Conservation (phyloP, 2,797 vertebrate species). For the Crenuchus spilurus region DNA sequence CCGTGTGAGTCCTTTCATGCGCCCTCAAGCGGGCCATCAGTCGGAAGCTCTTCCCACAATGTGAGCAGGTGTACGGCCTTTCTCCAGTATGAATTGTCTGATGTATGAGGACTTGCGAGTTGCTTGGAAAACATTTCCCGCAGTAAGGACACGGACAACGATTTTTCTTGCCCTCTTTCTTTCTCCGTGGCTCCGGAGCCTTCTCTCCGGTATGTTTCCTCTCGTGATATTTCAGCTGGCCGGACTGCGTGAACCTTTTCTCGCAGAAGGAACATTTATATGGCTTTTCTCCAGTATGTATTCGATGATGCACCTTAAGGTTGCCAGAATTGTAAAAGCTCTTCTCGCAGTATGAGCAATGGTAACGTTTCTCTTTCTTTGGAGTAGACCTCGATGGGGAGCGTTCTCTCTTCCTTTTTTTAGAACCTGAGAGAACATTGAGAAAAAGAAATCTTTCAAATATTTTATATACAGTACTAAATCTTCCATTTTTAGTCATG, state of each 20-base stretch:
- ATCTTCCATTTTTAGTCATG: too few relatives aligned
- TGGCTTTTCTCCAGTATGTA: slow-evolving; percentile 44
- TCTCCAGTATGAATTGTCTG: slow-evolving; percentile 31
- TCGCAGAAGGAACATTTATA: slow-evolving; percentile 39
- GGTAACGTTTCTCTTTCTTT: slow-evolving; percentile 23
- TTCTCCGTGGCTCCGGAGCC: not conserved
- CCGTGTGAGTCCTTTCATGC: slow-evolving; percentile 2
- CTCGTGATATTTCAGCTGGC: slow-evolving; percentile 30
- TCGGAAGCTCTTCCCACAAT: slow-evolving; percentile 31
- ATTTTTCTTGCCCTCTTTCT: not conserved
- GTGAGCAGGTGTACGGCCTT: slow-evolving; percentile 24
- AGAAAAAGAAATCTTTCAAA: too few relatives aligned
- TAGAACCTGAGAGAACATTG: not conserved
- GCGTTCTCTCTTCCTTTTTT: not conserved
- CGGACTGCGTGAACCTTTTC: slow-evolving; percentile 19
- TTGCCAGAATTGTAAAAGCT: slow-evolving; percentile 28
- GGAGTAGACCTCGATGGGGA: not conserved
- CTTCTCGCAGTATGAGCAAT: slow-evolving; percentile 22
- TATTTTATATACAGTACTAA: too few relatives aligned
- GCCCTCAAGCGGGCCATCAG: slow-evolving; percentile 5
- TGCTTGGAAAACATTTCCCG: not conserved
- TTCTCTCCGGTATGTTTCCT: slow-evolving; percentile 6
- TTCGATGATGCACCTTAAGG: slow-evolving; percentile 38
- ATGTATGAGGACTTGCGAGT: not conserved
- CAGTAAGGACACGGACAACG: not conserved